A percentile compares a stretch with the other conserved stretches of the same genome.
Conservation (phyloP, 2,888 invertebrate species). For the Dichetophora obliterata region DNA sequence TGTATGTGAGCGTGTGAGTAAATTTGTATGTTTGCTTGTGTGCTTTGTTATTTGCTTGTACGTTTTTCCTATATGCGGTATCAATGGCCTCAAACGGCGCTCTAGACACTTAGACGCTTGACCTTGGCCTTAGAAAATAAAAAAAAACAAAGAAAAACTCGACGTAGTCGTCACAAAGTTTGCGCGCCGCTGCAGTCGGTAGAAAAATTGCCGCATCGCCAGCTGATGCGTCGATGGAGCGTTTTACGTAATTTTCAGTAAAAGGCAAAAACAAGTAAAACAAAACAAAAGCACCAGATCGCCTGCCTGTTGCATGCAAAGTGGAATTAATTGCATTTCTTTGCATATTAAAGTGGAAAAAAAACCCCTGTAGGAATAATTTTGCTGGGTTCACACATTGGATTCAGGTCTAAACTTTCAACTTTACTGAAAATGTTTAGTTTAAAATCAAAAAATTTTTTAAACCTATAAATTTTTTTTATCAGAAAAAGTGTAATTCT, state of each 20-base stretch:
- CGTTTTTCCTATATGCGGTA: constrained; percentile 51
- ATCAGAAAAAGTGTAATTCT: too few species aligned
- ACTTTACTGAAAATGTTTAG: too few species aligned
- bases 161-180: neutral
- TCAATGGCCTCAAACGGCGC: constrained; percentile 61
- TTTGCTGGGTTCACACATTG: too few species aligned
- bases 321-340: constrained; percentile 19
- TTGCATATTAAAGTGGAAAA: neutral
- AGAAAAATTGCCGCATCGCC: neutral
- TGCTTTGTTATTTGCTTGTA: constrained; percentile 23
- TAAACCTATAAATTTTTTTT: too few species aligned
- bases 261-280: constrained; percentile 9
- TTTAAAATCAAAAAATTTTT: too few species aligned
- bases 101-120: constrained; percentile 47
- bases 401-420: too few species aligned
- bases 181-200: constrained; percentile 22
- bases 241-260: neutral
- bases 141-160: constrained; percentile 20
- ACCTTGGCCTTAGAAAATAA: constrained; percentile 65
- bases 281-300: neutral
- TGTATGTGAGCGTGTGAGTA: too few species aligned
- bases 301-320: constrained; percentile 17
- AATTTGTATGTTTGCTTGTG: neutral
- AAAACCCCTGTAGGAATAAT: constrained; percentile 3
- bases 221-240: neutral